Percentiles rank a stretch among this genome's conserved stretches.
Conservation (phyloP, 2,888 invertebrate species). For the Dromius quadrimaculatus region DNA sequence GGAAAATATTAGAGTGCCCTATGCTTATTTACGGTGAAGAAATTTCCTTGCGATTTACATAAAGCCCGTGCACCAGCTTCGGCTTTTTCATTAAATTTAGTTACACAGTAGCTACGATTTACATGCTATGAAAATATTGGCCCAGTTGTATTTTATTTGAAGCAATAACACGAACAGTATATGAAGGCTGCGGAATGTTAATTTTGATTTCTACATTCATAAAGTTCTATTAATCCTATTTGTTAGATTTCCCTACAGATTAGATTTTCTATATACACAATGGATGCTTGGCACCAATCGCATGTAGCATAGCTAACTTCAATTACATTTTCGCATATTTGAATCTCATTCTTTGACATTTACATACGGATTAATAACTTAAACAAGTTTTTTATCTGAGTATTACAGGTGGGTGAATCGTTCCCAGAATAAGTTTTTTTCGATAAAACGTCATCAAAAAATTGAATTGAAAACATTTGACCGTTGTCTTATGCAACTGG, state of each 20-base stretch:
- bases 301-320: background rate
- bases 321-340: background rate
- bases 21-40: slow-evolving; percentile 57
- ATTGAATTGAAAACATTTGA: no score
- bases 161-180: slow-evolving; percentile 38
- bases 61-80: slow-evolving; percentile 47
- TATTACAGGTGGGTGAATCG: no score
- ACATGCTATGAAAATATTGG: slow-evolving; percentile 47
- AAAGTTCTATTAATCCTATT: no score
- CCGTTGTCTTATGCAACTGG: no score
- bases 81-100: slow-evolving; percentile 52
- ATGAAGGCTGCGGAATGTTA: slow-evolving; percentile 5
- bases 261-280: no score
- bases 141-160: slow-evolving; percentile 47
- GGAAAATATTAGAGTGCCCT: slow-evolving; percentile 56
- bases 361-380: no score
- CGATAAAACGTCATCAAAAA: no score
- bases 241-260: no score
- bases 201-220: slow-evolving; percentile 5
- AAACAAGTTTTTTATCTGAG: no score
- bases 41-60: slow-evolving; percentile 54
- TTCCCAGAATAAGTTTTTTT: no score
- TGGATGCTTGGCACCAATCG: no score
- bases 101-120: slow-evolving; percentile 47
- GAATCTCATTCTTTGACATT: background rate